Evolutionary conservation across 64 coral and sea anemone genomes (phyloP).

Genomic region (Montipora sp.): DNA sequence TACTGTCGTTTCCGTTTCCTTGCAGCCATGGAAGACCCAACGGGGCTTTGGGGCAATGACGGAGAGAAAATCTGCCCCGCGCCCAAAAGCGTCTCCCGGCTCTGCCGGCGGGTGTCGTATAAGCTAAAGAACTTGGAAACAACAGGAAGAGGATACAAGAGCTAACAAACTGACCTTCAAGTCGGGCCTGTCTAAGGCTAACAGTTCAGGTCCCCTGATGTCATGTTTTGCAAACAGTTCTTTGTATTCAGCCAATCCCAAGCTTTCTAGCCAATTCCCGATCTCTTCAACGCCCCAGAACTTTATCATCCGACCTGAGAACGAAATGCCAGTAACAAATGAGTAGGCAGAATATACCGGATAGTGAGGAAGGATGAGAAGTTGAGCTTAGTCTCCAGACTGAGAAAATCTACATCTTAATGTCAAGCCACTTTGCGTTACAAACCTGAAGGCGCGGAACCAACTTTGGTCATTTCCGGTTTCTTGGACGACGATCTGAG

Average conservation of each 20-base stretch:
- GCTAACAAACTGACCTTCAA: constrained; percentile 61
- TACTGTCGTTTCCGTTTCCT: too few relatives aligned
- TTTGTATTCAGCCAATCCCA: constrained; percentile 80
- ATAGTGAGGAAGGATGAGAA: too few relatives aligned
- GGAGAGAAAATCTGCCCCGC: too few relatives aligned
- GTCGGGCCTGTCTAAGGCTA: constrained; percentile 70
- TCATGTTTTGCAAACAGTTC: constrained; percentile 85
- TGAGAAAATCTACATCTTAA: too few relatives aligned
- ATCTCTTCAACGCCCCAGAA: constrained; percentile 93
- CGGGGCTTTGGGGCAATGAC: too few relatives aligned
- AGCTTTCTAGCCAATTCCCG: constrained; percentile 76
- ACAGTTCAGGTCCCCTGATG: constrained; percentile 80
- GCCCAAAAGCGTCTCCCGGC: too few relatives aligned
- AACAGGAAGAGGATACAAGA: not conserved
- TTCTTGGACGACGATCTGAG: constrained; percentile 63
- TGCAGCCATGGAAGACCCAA: too few relatives aligned
- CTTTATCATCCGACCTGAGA: constrained; percentile 84
- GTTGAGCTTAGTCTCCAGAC: too few relatives aligned
- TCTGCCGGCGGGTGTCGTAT: too few relatives aligned
- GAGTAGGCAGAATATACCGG: too few relatives aligned
- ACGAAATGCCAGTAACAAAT: not conserved
- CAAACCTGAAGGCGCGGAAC: constrained; percentile 59
- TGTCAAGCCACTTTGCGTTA: not conserved
- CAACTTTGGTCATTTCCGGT: constrained; percentile 70
- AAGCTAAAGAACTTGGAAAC: too few relatives aligned